Evolutionary conservation across 1,140 invertebrate species (phyloP).

Genomic region (Caenorhabditis tropicalis): DNA sequence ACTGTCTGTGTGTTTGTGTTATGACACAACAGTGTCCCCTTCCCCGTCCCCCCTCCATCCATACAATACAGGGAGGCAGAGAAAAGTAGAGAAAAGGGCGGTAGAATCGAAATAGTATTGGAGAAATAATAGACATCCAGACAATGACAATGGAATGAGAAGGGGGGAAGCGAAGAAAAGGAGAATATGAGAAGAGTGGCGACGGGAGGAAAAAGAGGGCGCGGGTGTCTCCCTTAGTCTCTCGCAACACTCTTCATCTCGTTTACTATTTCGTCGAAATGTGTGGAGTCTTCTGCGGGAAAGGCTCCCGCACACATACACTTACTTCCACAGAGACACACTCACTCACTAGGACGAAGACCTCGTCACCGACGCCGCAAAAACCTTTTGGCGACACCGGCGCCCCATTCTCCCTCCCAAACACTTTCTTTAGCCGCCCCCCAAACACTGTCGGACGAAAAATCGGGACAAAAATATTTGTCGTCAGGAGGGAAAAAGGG

Average conservation of each 20-base stretch:
- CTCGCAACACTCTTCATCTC: not conserved
- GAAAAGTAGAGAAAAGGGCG: not conserved
- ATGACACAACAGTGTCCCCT: conserved; percentile 35
- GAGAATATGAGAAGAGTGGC: conserved; percentile 17
- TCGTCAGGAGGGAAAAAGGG: too few species aligned
- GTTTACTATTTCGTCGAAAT: not conserved
- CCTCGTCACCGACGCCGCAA: not conserved
- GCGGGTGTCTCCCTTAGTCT: conserved; percentile 33
- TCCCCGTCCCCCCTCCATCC: not conserved
- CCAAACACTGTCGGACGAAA: too few species aligned
- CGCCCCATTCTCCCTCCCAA: not conserved
- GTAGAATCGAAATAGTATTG: not conserved
- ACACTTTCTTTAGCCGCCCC: too few species aligned
- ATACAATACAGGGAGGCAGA: not conserved
- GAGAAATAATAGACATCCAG: not conserved
- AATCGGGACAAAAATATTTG: too few species aligned
- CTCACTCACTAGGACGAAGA: not conserved
- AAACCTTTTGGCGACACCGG: conserved; percentile 2
- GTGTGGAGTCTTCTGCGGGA: not conserved
- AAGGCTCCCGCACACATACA: conserved; percentile 8
- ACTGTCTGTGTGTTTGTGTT: conserved; percentile 40
- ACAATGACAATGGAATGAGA: not conserved
- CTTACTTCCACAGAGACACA: not conserved
- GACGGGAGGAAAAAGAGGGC: conserved; percentile 33
- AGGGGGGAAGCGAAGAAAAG: not conserved